phyloP scores from a whole-genome alignment of 2,797 vertebrate genomes.

The Neosalanx taihuensis region DNA sequence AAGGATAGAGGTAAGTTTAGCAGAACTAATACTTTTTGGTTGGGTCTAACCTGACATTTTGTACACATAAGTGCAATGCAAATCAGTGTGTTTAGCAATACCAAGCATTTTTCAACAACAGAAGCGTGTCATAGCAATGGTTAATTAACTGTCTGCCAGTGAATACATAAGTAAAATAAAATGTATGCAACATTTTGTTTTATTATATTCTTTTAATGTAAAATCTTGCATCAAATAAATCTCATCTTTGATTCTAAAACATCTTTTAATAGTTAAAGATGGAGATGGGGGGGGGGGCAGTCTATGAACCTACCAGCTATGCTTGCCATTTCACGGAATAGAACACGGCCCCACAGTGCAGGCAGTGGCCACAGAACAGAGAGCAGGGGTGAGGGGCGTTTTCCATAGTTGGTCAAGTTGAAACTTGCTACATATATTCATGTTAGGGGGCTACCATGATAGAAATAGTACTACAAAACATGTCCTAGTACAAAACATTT shows the following conservation, averaged over 20 bases:
- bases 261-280: not conserved
- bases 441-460: slow-evolving; percentile 68
- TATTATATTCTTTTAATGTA: slow-evolving; percentile 68
- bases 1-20: too few species aligned
- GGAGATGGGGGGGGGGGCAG: not conserved
- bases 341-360: slow-evolving; percentile 29
- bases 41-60: too few species aligned
- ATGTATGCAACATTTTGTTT: slow-evolving; percentile 56
- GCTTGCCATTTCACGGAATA: slow-evolving; percentile 57
- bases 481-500: slow-evolving; percentile 75
- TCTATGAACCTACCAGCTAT: slow-evolving; percentile 28
- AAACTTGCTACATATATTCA: slow-evolving; percentile 72
- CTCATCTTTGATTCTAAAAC: slow-evolving; percentile 29
- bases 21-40: too few species aligned
- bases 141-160: too few species aligned
- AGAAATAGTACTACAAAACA: slow-evolving; percentile 78
- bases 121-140: too few species aligned
- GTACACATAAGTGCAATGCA: too few species aligned
- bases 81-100: too few species aligned
- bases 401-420: slow-evolving; percentile 43
- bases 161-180: too few species aligned
- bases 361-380: slow-evolving; percentile 20
- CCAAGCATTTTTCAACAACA: too few species aligned
- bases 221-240: slow-evolving; percentile 63
- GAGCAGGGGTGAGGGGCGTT: not conserved